Evolutionary conservation across 2,888 invertebrate genomes (phyloP), one percentile per base, ranked within the genome.

Genomic region (Drosophila yooni): DNA sequence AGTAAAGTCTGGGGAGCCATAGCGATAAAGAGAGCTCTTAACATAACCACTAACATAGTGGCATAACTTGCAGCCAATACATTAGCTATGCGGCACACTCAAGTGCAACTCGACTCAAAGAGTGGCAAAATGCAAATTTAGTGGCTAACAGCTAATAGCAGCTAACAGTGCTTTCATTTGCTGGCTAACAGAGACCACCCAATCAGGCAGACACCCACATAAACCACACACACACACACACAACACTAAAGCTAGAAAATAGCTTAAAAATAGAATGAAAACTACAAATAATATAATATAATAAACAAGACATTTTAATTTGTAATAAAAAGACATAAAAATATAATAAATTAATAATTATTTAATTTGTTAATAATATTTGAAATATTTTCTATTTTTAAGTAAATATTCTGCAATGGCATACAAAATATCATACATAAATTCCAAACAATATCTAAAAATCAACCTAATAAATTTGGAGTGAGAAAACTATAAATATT

Each of bases 41-140:
- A 15, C 46, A 15, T 2, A 25, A 8, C 43, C 43, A 43, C 21
- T 21, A 43, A 46, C 25, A 25, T 4, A 46, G 25, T 46, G 33
- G 62, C 34, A 61, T 46, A 69, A 61, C 61, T 61, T 36, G 15
- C 25, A 52, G 36, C 46, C 67, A 62, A 66, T 62, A 63, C 65
- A 69, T 75, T 72, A 82, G 65, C 36, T 62, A 76, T 74, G 73
- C 80, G 56, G 33, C 10, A 36, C 43, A 27, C 53, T 78, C 46
- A 38, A 80, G 53, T 58, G 68, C 66, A 48, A 48, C 70, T 73
- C 59, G 33, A 53, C 50, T 29, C 18, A 52, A 46, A 64, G 46
- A 64, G 46, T 58, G 65, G 58, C 27, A 31, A 63, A 59, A 77
- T 77, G 77, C 79, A 64, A 77, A 77, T 78, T 60, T 40, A 13